Conservation (phyloP, 30 jellyfish, hydroid and myxozoan genomes). For the Sanderia malayensis region DNA sequence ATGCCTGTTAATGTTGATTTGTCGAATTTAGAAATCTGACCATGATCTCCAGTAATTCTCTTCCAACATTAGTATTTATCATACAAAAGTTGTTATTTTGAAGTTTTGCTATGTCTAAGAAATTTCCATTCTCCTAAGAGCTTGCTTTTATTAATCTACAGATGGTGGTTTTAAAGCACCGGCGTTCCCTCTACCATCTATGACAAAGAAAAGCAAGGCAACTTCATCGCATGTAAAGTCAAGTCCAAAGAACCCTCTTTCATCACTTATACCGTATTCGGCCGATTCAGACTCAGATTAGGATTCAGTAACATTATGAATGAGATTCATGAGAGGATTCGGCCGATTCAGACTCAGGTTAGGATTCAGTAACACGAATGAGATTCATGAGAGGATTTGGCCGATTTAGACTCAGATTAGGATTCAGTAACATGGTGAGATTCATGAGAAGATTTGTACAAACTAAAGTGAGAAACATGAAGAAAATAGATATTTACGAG, state of each 20-base stretch:
- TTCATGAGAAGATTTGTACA: background rate
- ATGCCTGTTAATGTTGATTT: too few species aligned
- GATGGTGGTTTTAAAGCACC: slow-evolving; percentile 34
- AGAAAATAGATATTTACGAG: too few species aligned
- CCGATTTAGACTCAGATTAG: background rate
- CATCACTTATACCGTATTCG: slow-evolving; percentile 34
- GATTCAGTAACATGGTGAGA: background rate
- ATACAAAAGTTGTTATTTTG: too few species aligned
- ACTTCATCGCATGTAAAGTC: background rate
- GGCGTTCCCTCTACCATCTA: slow-evolving; percentile 9
- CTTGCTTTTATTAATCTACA: background rate
- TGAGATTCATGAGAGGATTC: too few species aligned
- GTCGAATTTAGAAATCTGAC: too few species aligned
- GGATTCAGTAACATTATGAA: too few species aligned
- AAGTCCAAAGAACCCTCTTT: slow-evolving; percentile 18
- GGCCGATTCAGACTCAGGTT: background rate
- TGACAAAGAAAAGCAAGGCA: slow-evolving; percentile 16
- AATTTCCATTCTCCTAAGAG: too few species aligned
- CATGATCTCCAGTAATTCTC: too few species aligned
- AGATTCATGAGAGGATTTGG: too few species aligned
- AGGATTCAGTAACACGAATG: background rate
- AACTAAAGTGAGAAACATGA: background rate
- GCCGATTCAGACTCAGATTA: slow-evolving; percentile 64
- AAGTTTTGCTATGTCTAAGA: too few species aligned
- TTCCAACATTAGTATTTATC: too few species aligned